Base-by-base conservation (phyloP, 2,888 invertebrate genomes). In the Resseliella maxima region DNA sequence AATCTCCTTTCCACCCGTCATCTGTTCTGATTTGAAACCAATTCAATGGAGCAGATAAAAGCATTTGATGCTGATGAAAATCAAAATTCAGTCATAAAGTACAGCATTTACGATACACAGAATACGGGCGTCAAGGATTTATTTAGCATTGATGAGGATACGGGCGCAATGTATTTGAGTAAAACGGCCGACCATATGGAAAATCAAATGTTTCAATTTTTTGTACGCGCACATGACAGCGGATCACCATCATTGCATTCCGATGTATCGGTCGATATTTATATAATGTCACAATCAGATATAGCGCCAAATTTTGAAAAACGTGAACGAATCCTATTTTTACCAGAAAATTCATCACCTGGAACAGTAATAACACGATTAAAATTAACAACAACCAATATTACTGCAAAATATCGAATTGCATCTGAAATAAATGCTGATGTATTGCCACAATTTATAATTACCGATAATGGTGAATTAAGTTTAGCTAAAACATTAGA, bases 201-300 rank as follows among this genome's bases (percentile, higher is more conserved):
- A 90, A 95, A 95, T 87, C 94, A 95, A 90, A 92, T 95, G 86
- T 95, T 97, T 90, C 96, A 96, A 92, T 95, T 98, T 90, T 97
- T 98, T 92, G 95, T 98, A 86, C 94, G 96, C 87, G 98, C 97
- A 24, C 94, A 94, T 86, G 98, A 98, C 92, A 93, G 93, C 89
- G 97, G 97, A 0, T 92, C 92, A 21, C 93, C 93, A 87, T 94
- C 95, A 81, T 94, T 95, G 88, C 95, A 96, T 90, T 93, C 94
- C 59, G 96, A 97, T 90, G 95, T 97, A 86, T 95, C 97, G 8
- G 94, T 98, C 41, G 94, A 94, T 87, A 94, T 98, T 88, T 93
- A 94, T 89, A 94, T 98, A 88, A 95, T 96, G 92, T 93, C 94
- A 85, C 91, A 94, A 0, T 93, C 93, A 87, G 94, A 95, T 89